Percentiles rank a stretch among this genome's conserved stretches.
phyloP scores from a whole-genome alignment of 2,797 vertebrate genomes.

The Staurois parvus region DNA sequence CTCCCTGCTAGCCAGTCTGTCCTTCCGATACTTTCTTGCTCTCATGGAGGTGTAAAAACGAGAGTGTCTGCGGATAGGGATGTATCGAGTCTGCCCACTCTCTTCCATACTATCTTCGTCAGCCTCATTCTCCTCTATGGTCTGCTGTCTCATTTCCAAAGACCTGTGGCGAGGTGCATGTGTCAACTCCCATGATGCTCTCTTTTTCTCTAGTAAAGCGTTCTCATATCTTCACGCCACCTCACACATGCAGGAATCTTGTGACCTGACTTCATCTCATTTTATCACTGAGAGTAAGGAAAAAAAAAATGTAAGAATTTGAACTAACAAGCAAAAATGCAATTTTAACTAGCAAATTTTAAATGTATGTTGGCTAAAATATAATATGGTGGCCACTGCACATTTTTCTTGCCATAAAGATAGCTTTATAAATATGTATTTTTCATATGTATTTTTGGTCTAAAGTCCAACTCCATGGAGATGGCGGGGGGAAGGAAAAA shows the following conservation, averaged over 20 bases:
- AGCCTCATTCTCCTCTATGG: constrained; percentile 65
- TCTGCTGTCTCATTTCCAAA: constrained; percentile 40
- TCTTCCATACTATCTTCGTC: constrained; percentile 37
- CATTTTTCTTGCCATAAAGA: too few species aligned
- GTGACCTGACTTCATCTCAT: constrained; percentile 26
- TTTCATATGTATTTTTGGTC: too few species aligned
- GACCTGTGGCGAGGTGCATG: background rate
- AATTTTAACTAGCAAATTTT: too few species aligned
- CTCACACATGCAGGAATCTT: background rate
- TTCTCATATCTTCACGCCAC: constrained; percentile 48
- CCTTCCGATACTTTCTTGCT: constrained; percentile 63
- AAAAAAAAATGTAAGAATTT: background rate
- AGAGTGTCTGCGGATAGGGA: constrained; percentile 76
- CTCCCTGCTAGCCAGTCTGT: constrained; percentile 41
- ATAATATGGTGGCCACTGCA: too few species aligned
- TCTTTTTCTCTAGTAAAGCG: constrained; percentile 38
- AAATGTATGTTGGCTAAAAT: too few species aligned
- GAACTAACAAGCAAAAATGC: background rate
- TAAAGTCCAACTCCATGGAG: too few species aligned
- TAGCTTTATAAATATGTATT: too few species aligned
- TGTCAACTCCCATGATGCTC: constrained; percentile 29
- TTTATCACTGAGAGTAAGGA: background rate
- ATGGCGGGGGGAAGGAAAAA: too few species aligned
- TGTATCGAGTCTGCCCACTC: constrained; percentile 48
- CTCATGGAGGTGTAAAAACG: constrained; percentile 75